phyloP scores from a whole-genome alignment of 1,140 invertebrate genomes.

The Meloidogyne chitwoodi region DNA sequence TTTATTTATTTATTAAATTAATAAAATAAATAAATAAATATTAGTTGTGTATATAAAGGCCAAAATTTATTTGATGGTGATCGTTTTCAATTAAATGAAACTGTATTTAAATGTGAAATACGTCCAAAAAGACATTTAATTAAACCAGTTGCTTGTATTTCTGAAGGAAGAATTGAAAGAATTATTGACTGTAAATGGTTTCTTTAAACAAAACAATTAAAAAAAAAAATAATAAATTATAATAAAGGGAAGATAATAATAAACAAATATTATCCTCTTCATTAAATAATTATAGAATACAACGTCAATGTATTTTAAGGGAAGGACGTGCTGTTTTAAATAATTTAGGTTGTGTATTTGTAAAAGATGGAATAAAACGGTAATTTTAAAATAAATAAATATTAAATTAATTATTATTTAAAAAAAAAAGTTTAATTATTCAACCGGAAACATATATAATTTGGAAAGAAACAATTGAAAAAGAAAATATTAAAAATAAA shows the following conservation, averaged over 20 bases:
- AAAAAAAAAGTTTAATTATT: background rate
- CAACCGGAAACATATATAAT: background rate
- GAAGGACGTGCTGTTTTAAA: slow-evolving; percentile 15
- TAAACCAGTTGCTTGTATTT: slow-evolving; percentile 23
- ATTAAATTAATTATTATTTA: background rate
- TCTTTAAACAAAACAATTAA: too few species aligned
- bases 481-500: background rate
- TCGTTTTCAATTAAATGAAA: slow-evolving; percentile 11
- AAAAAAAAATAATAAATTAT: background rate
- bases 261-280: background rate
- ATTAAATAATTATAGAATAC: slow-evolving; percentile 1
- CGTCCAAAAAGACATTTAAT: slow-evolving; percentile 23
- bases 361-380: slow-evolving; percentile 14
- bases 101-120: slow-evolving; percentile 28
- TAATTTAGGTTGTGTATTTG: slow-evolving; percentile 23
- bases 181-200: slow-evolving; percentile 24
- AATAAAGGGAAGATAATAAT: slow-evolving; percentile 10
- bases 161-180: slow-evolving; percentile 21
- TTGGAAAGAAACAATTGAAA: background rate
- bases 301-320: slow-evolving; percentile 22
- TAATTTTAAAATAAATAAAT: slow-evolving; percentile 6
- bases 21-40: background rate
- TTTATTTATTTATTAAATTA: background rate
- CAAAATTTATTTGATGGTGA: slow-evolving; percentile 24
- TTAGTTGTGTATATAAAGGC: slow-evolving; percentile 6